Conservation (phyloP, 2,797 vertebrate species). For the Geotrypetes seraphini region DNA sequence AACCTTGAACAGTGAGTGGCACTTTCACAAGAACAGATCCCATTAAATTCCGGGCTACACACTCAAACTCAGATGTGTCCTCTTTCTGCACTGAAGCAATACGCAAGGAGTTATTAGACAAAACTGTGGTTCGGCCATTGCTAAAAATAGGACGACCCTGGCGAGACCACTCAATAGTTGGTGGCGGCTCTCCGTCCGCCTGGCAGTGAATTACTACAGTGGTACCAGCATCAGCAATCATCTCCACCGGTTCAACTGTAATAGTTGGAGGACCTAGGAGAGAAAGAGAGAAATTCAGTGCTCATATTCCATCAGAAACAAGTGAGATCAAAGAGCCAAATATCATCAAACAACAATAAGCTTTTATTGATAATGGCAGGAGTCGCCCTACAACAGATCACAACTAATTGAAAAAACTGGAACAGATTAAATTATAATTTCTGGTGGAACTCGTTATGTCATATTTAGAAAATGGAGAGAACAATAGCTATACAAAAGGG, state of each 20-base stretch:
- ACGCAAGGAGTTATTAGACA: slow-evolving; percentile 72
- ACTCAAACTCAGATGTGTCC: slow-evolving; percentile 86
- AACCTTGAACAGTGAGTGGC: slow-evolving; percentile 75
- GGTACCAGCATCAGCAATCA: slow-evolving; percentile 63
- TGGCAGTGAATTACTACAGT: slow-evolving; percentile 76
- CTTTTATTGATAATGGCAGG: too few species aligned
- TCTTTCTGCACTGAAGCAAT: slow-evolving; percentile 66
- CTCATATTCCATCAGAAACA: neutral
- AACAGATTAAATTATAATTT: too few species aligned
- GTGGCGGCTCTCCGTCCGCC: slow-evolving; percentile 75
- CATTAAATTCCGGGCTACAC: slow-evolving; percentile 80
- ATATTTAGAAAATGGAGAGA: too few species aligned
- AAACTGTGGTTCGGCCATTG: slow-evolving; percentile 45
- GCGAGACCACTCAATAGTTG: slow-evolving; percentile 71
- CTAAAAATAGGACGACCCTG: slow-evolving; percentile 56
- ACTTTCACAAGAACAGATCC: slow-evolving; percentile 72
- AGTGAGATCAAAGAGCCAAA: too few species aligned
- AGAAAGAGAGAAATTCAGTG: neutral
- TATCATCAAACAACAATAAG: too few species aligned
- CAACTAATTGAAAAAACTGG: too few species aligned
- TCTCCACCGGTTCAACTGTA: slow-evolving; percentile 65
- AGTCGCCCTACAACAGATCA: too few species aligned
- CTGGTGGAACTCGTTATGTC: too few species aligned
- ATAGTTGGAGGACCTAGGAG: slow-evolving; percentile 71
- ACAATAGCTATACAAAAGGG: too few species aligned